Percentiles rank a stretch among this genome's conserved stretches.
Evolutionary conservation across 1,140 invertebrate species (phyloP).

Genomic region (Drosophila orosa): DNA sequence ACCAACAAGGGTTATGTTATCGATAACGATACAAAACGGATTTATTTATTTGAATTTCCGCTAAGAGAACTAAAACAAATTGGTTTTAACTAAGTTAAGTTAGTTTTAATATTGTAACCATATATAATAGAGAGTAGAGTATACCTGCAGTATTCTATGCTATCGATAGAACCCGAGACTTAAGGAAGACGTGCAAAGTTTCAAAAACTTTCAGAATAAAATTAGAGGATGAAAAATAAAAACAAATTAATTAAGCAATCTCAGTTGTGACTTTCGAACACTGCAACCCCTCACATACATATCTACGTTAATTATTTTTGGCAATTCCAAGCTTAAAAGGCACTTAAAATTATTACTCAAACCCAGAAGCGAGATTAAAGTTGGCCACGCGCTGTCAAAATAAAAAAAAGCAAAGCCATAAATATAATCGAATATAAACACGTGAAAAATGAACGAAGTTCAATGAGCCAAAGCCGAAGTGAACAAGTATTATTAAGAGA

Average conservation of each 20-base stretch:
- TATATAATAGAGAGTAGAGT: too few species aligned
- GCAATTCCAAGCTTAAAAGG: neutral
- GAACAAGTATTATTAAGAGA: conserved; percentile 14
- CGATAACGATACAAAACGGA: neutral
- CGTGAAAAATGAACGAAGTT: conserved; percentile 23
- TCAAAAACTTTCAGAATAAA: too few species aligned
- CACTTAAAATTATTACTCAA: conserved; percentile 4
- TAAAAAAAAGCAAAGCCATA: neutral
- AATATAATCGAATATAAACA: conserved; percentile 5
- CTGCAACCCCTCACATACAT: neutral
- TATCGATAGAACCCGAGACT: too few species aligned
- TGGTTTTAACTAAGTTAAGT: too few species aligned
- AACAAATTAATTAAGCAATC: neutral
- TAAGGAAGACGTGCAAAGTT: too few species aligned
- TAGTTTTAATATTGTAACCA: too few species aligned
- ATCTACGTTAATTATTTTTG: neutral
- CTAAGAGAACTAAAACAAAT: too few species aligned
- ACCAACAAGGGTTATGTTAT: neutral
- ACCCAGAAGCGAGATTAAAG: conserved; percentile 2
- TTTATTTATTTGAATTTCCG: neutral
- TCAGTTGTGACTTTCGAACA: neutral
- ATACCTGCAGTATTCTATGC: too few species aligned
- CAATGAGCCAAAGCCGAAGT: conserved; percentile 32
- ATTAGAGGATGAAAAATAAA: too few species aligned
- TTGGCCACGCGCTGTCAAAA: conserved; percentile 3